phyloP scores from a whole-genome alignment of 2,888 invertebrate genomes.

The Watsonalla binaria region DNA sequence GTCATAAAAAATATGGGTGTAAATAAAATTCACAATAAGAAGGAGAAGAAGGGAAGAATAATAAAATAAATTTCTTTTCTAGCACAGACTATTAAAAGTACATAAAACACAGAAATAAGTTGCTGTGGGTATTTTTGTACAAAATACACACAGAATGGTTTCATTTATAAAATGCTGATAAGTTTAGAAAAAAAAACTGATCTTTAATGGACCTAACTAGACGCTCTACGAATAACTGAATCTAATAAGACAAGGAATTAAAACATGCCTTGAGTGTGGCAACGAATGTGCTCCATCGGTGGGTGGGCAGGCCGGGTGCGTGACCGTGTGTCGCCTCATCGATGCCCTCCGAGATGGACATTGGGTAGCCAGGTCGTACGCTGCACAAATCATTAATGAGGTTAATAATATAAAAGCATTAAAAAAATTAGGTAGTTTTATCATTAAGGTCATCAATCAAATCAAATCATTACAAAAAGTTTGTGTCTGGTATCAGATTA shows the following conservation, averaged over 20 bases:
- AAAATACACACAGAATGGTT: background rate
- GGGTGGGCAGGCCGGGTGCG: constrained; percentile 68
- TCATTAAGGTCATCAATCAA: too few species aligned
- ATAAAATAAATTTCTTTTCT: too few species aligned
- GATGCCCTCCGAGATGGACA: constrained; percentile 85
- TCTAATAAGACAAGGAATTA: background rate
- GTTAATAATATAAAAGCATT: background rate
- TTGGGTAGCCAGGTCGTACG: constrained; percentile 90
- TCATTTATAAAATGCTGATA: background rate
- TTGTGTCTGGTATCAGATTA: too few species aligned
- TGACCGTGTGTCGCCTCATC: constrained; percentile 83
- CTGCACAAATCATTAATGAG: constrained; percentile 50
- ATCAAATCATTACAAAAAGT: background rate
- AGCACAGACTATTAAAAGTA: too few species aligned
- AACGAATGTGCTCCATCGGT: constrained; percentile 80
- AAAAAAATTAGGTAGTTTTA: too few species aligned
- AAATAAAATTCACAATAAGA: too few species aligned
- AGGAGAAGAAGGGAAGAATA: too few species aligned
- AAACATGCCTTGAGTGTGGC: constrained; percentile 82
- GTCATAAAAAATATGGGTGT: too few species aligned
- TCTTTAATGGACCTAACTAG: too few species aligned
- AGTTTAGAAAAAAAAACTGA: background rate
- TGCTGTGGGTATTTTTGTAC: too few species aligned
- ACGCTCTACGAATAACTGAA: too few species aligned
- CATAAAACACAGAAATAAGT: too few species aligned